Conservation (phyloP, 2,888 invertebrate genomes). For the Andrena flavipes region DNA sequence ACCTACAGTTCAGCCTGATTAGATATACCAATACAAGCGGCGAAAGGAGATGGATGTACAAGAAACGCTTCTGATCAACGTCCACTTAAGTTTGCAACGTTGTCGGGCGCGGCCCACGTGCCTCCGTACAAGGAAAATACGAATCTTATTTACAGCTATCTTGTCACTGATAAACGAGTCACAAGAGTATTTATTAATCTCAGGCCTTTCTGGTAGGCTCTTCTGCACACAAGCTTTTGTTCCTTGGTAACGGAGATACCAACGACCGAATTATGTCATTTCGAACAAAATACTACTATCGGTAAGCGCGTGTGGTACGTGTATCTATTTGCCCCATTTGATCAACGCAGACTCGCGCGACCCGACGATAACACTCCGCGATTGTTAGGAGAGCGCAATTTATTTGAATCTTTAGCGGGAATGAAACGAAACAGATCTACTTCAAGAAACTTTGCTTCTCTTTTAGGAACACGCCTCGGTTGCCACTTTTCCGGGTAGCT, state of each 20-base stretch:
- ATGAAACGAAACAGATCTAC: background rate
- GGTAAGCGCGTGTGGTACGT: slow-evolving; percentile 7
- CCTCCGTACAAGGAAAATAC: slow-evolving; percentile 40
- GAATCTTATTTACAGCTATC: slow-evolving; percentile 30
- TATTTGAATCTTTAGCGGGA: background rate
- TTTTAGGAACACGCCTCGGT: background rate
- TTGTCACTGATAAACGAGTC: background rate
- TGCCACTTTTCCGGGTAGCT: background rate
- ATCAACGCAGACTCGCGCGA: slow-evolving; percentile 22
- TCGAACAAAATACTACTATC: slow-evolving; percentile 26
- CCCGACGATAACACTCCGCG: slow-evolving; percentile 41
- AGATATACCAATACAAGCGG: slow-evolving; percentile 52
- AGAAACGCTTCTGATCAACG: slow-evolving; percentile 62
- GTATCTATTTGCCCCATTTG: slow-evolving; percentile 14
- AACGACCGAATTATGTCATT: slow-evolving; percentile 49
- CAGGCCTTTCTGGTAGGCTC: background rate
- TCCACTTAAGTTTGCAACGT: slow-evolving; percentile 51
- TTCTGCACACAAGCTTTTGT: background rate
- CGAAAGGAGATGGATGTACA: slow-evolving; percentile 60
- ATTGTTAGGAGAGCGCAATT: background rate
- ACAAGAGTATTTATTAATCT: background rate
- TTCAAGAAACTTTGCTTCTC: background rate
- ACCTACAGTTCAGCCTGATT: slow-evolving; percentile 59
- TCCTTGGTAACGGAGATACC: slow-evolving; percentile 5
- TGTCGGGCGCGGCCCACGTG: slow-evolving; percentile 55